These are phyloP conservation scores for Metopia argyrocephala DNA, from an alignment of 2,888 invertebrate species.

Conservation along the genomic window DNA sequence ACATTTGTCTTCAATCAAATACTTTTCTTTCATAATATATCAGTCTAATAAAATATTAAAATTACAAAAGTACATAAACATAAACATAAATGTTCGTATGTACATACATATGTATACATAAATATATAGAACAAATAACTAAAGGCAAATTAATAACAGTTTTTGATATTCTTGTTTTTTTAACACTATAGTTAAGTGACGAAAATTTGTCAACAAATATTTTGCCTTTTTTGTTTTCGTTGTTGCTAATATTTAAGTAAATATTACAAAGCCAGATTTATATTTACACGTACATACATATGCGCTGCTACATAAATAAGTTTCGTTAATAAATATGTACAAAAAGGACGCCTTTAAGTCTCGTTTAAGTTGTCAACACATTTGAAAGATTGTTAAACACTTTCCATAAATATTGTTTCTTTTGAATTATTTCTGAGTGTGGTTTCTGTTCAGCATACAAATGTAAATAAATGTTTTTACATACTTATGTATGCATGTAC, in stretches of 20 bases:
- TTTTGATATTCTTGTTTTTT: slow-evolving; percentile 8
- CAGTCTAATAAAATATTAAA: neutral
- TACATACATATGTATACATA: too few relatives aligned
- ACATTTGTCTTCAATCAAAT: neutral
- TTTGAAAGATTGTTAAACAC: slow-evolving; percentile 28
- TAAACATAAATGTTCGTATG: neutral
- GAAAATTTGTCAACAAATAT: slow-evolving; percentile 18
- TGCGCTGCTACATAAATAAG: neutral
- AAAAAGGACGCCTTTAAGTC: slow-evolving; percentile 39
- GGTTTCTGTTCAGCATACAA: neutral
- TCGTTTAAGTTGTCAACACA: slow-evolving; percentile 46
- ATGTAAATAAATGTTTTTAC: neutral
- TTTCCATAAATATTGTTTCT: slow-evolving; percentile 14
- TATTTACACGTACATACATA: neutral
- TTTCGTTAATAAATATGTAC: neutral
- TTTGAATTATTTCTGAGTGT: slow-evolving; percentile 19
- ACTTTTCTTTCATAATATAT: neutral
- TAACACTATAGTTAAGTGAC: neutral
- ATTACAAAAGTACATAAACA: neutral
- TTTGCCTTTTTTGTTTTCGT: slow-evolving; percentile 19
- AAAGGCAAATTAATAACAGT: slow-evolving; percentile 25
- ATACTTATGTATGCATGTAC: too few relatives aligned
- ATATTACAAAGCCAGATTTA: slow-evolving; percentile 1
- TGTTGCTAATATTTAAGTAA: too few relatives aligned
- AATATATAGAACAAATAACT: neutral